Percentiles rank a stretch among this genome's conserved stretches.
Conservation (phyloP, 92 coral and sea anemone species). For the Pocillopora meandrina region DNA sequence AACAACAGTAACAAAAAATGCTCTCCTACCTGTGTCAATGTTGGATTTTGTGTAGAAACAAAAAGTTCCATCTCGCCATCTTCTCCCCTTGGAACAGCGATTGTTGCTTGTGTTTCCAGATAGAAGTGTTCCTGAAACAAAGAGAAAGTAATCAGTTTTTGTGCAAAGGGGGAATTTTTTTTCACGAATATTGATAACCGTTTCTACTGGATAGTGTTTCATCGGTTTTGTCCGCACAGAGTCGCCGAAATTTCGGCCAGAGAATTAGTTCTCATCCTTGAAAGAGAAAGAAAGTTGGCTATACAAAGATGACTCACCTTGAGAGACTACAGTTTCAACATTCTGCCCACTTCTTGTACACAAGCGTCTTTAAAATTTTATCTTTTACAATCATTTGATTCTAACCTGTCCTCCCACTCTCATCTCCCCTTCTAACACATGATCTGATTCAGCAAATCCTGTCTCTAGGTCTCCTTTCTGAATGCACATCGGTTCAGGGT, state of each 20-base stretch:
- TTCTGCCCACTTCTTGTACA: neutral
- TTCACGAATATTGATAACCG: too few relatives aligned
- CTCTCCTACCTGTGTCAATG: constrained; percentile 62
- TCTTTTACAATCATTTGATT: neutral
- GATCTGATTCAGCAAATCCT: constrained; percentile 76
- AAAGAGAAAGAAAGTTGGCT: too few relatives aligned
- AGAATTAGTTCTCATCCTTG: neutral
- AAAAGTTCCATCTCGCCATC: constrained; percentile 92
- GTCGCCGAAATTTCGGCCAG: neutral
- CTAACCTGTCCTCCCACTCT: constrained; percentile 85
- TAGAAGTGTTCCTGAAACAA: constrained; percentile 81
- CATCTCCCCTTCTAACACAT: constrained; percentile 87
- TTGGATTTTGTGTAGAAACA: constrained; percentile 74
- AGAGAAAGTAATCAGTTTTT: neutral
- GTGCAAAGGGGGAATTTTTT: neutral
- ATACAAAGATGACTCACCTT: too few relatives aligned
- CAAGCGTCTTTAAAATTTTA: neutral
- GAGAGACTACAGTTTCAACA: neutral
- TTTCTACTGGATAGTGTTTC: too few relatives aligned
- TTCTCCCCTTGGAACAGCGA: constrained; percentile 86
- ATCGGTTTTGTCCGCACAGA: neutral
- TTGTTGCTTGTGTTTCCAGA: constrained; percentile 72
- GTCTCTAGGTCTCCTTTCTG: constrained; percentile 73
- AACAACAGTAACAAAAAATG: neutral
- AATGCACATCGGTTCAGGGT: constrained; percentile 32